Evolutionary conservation across 2,113 vertebrate species (phyloP).

Genomic region (Delphinus delphis): DNA sequence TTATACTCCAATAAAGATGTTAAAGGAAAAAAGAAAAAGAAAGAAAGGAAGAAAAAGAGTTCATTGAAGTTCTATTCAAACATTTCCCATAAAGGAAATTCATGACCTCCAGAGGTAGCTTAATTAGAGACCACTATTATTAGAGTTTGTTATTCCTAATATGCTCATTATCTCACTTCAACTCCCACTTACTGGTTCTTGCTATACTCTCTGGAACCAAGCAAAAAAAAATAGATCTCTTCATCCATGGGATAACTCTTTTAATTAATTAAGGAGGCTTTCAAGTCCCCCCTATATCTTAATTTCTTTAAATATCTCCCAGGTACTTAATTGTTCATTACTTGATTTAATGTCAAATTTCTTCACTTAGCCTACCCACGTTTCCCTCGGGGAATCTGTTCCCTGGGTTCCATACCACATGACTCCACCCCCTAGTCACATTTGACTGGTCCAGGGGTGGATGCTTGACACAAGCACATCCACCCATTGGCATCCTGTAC

Average conservation of each 20-base stretch:
- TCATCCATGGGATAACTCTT: neutral
- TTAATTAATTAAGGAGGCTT: conserved; percentile 14
- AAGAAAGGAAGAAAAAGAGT: neutral
- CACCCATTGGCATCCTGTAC: neutral
- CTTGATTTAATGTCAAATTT: neutral
- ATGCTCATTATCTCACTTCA: neutral
- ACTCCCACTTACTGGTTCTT: neutral
- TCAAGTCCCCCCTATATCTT: neutral
- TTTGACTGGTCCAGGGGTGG: neutral
- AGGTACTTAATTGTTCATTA: conserved; percentile 37
- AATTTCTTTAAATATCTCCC: conserved; percentile 49
- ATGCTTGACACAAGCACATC: neutral
- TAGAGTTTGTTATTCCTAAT: neutral
- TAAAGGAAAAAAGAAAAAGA: too few relatives aligned
- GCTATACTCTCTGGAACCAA: neutral
- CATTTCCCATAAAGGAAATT: neutral
- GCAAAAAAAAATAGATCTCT: neutral
- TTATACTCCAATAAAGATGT: too few relatives aligned
- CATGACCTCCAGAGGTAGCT: neutral
- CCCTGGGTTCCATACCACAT: neutral
- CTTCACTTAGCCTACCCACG: neutral
- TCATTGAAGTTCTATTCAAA: neutral
- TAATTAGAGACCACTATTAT: neutral
- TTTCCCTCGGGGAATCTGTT: neutral
- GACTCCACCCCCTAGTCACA: neutral